Conservation (phyloP, 2,888 invertebrate species). For the Mesorhabditis sp. region DNA sequence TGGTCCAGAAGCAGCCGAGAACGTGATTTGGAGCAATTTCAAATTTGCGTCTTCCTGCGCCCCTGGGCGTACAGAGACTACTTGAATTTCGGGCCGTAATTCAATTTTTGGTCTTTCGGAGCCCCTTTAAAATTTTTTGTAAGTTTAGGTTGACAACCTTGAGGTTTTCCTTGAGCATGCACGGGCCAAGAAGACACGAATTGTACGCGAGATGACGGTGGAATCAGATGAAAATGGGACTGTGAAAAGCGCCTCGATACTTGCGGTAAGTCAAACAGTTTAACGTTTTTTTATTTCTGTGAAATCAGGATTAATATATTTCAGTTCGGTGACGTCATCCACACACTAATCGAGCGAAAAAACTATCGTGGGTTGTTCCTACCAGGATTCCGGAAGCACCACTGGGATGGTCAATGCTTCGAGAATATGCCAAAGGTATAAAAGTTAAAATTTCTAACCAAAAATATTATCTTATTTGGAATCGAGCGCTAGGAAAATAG, state of each 20-base stretch:
- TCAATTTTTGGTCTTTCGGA: too few species aligned
- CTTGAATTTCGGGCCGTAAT: too few species aligned
- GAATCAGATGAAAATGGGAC: constrained; percentile 79
- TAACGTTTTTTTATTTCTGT: not conserved
- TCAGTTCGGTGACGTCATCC: constrained; percentile 92
- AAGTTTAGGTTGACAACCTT: constrained; percentile 75
- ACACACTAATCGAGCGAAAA: constrained; percentile 84
- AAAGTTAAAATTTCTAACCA: not conserved
- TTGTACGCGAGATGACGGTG: constrained; percentile 79
- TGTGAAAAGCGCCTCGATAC: constrained; percentile 80
- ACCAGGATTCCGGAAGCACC: constrained; percentile 71
- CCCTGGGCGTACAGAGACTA: too few species aligned
- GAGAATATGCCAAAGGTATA: constrained; percentile 35
- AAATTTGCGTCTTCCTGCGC: too few species aligned
- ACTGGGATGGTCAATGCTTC: constrained; percentile 36
- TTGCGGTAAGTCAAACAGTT: constrained; percentile 73
- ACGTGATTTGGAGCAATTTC: too few species aligned
- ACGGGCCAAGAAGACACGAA: constrained; percentile 75
- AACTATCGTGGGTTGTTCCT: constrained; percentile 80
- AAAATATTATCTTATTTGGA: not conserved
- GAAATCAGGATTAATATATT: constrained; percentile 11
- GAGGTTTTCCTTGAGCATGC: constrained; percentile 81
- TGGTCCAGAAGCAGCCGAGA: too few species aligned
- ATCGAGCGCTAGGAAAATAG: not conserved
- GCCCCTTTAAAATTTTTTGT: not conserved